Percentiles rank a stretch among this genome's conserved stretches.
Evolutionary conservation across 2,797 vertebrate species (phyloP).

Genomic region (Chromobotia macracanthus): DNA sequence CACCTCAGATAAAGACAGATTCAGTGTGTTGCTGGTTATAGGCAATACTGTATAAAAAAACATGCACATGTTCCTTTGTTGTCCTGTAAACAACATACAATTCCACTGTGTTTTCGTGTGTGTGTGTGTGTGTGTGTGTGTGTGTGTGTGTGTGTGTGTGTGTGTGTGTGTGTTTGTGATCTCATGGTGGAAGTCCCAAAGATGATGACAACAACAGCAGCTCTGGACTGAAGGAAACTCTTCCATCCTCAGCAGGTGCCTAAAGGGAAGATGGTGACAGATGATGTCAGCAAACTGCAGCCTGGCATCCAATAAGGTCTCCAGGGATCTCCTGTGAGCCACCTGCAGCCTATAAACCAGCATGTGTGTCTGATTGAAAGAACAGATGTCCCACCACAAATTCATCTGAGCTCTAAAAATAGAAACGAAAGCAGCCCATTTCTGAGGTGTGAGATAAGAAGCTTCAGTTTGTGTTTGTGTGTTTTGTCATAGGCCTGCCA

Average conservation of each 20-base stretch:
- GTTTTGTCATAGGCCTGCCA: not conserved
- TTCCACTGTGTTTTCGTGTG: slow-evolving; percentile 44
- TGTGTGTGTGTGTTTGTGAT: slow-evolving; percentile 1
- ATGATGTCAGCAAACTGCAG: slow-evolving; percentile 50
- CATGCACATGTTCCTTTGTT: too few species aligned
- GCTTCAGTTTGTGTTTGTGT: not conserved
- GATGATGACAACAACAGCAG: slow-evolving; percentile 31
- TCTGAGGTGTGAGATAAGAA: slow-evolving; percentile 17
- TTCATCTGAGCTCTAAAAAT: slow-evolving; percentile 23
- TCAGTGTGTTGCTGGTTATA: too few species aligned
- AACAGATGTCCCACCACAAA: slow-evolving; percentile 29
- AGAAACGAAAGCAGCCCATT: slow-evolving; percentile 26
- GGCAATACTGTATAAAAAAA: too few species aligned
- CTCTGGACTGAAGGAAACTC: slow-evolving; percentile 24
- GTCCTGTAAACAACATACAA: not conserved
- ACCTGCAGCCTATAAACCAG: slow-evolving; percentile 19
- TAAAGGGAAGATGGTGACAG: slow-evolving; percentile 36
- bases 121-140: slow-evolving; percentile 58
- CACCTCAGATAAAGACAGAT: too few species aligned
- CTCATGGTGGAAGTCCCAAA: slow-evolving; percentile 7
- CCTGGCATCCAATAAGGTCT: slow-evolving; percentile 46
- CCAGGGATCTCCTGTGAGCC: slow-evolving; percentile 28
- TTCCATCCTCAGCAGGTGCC: slow-evolving; percentile 20
- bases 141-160: slow-evolving; percentile 45
- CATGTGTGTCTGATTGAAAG: not conserved